These are phyloP conservation scores for Channa argus DNA, from an alignment of 2,113 vertebrate genomes.

Conservation along the genomic window DNA sequence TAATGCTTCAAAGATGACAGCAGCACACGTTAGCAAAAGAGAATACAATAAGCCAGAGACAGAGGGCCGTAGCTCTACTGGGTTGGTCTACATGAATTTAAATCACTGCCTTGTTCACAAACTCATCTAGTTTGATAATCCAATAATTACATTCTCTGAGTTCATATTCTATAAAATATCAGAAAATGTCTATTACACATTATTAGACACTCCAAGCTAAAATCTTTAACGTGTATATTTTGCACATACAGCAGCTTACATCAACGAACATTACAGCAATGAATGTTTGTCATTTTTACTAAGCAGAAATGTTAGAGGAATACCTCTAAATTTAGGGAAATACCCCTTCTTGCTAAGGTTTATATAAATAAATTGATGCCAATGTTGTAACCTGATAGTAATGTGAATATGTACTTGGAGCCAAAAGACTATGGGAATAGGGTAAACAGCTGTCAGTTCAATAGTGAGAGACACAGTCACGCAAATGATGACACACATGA, in stretches of 20 bases:
- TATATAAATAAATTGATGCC: no score
- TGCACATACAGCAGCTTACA: no score
- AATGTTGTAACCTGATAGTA: no score
- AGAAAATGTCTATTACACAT: no score
- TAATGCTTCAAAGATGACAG: conserved; percentile 55
- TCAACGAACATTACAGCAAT: no score
- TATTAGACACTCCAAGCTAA: no score
- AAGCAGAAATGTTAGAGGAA: background rate
- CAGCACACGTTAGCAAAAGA: conserved; percentile 49
- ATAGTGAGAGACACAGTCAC: background rate
- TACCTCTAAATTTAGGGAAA: background rate
- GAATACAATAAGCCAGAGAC: conserved; percentile 39
- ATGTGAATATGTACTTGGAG: no score
- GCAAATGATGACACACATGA: background rate
- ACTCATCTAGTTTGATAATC: background rate
- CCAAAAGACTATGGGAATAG: no score
- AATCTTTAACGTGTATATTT: no score
- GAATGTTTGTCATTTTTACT: background rate
- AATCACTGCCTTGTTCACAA: background rate
- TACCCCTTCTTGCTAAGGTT: no score
- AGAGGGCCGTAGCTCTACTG: conserved; percentile 4
- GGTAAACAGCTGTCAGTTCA: background rate
- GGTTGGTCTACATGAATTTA: conserved; percentile 22
- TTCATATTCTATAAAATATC: no score
- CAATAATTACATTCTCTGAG: no score